Evolutionary conservation across 2,888 invertebrate species (phyloP).

Genomic region (Pecten maximus): DNA sequence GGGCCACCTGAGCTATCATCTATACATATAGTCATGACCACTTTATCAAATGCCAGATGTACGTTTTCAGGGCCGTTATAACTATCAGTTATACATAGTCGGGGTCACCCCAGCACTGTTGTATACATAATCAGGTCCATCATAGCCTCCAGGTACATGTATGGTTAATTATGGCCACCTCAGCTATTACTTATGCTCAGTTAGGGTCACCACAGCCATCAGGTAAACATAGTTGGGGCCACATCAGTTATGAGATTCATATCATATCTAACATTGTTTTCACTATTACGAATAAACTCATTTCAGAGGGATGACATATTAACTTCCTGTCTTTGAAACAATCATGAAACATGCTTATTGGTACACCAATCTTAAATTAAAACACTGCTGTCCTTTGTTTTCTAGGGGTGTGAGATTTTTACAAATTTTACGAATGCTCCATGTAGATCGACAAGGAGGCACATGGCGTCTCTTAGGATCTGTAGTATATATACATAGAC

Average conservation of each 20-base stretch:
- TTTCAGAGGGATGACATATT: too few species aligned
- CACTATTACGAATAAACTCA: too few species aligned
- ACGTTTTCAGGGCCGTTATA: constrained; percentile 86
- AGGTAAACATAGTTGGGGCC: neutral
- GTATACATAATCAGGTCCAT: too few species aligned
- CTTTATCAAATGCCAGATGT: neutral
- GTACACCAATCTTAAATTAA: neutral
- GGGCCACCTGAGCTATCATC: constrained; percentile 90
- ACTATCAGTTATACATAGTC: constrained; percentile 85
- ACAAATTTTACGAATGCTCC: constrained; percentile 92
- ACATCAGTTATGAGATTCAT: constrained; percentile 8
- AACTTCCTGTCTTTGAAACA: too few species aligned
- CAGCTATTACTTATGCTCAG: constrained; percentile 86
- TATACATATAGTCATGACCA: constrained; percentile 62
- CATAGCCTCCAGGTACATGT: neutral
- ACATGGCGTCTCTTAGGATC: constrained; percentile 93
- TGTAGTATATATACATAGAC: constrained; percentile 92
- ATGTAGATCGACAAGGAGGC: constrained; percentile 93
- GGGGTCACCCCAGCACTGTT: too few species aligned
- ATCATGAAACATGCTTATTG: constrained; percentile 14
- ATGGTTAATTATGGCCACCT: constrained; percentile 85
- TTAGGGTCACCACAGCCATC: constrained; percentile 2
- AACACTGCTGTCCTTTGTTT: constrained; percentile 40
- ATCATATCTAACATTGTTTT: too few species aligned
- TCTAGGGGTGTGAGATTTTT: constrained; percentile 90